Evolutionary conservation across 2,888 invertebrate species (phyloP), one percentile per base, ranked within the genome.

Genomic region (Phalera bucephala): DNA sequence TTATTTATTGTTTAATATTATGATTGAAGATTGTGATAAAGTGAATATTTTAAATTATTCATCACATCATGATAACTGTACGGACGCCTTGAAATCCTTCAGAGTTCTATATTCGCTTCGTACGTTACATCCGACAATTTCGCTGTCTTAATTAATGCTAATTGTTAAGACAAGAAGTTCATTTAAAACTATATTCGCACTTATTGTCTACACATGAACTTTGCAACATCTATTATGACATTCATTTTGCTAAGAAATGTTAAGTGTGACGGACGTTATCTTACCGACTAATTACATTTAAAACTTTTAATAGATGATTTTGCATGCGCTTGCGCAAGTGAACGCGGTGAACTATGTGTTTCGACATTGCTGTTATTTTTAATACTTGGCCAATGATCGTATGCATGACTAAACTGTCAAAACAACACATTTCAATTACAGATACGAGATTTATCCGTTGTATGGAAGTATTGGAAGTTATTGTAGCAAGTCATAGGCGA

Each of bases 381-480:
- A 31, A 15, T 55, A 41, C 46, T 67, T 66, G 50, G 48, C 65
- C 65, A 69, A 73, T 54, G 59, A 52, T 52, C 52, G 47, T 57
- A 54, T 61, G 68, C 65, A 69, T 67, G 65, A 57, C 51, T 51
- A 39, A 46, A 53, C 66, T 72, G 77, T 69, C 71, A 65, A 44
- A 62, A 52, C 51, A 59, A 66, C 75, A 72, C 69, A 71, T 75
- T 77, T 76, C 75, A 79, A 80, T 78, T 75, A 75, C 58, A 64
- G 68, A 72, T 73, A 68, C 53, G 54, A 58, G 64, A 52, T 62
- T 72, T 76, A 70, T 64, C 61, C 57, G 55, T 42, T 45, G 54
- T 66, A 67, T 67, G 67, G 63, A 57, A 62, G 45, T 64, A 68
- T 65, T 61, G 47, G 42, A 25, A 32, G 15, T 31, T 14, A 15